Conservation (phyloP, 2,113 vertebrate species). For the Tachysurus vachellii region DNA sequence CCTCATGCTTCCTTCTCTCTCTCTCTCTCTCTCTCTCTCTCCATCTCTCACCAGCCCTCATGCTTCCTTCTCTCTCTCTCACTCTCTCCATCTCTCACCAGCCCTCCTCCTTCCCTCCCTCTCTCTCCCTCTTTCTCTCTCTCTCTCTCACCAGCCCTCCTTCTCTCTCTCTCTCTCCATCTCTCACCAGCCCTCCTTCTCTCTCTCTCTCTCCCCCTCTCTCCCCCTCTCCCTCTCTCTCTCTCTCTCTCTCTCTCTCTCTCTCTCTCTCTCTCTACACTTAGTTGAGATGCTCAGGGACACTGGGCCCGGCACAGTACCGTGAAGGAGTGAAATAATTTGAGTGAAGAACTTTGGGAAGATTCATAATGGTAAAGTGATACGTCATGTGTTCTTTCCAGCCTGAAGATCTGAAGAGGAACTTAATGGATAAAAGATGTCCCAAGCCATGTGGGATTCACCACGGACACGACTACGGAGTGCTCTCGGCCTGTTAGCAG, state of each 20-base stretch:
- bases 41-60: too few species aligned
- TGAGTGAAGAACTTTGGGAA: too few species aligned
- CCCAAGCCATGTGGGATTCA: neutral
- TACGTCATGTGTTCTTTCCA: neutral
- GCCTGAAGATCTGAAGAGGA: neutral
- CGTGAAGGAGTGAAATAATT: neutral
- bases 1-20: too few species aligned
- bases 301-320: neutral
- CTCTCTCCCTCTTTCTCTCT: too few species aligned
- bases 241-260: neutral
- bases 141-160: too few species aligned
- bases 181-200: too few species aligned
- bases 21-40: too few species aligned
- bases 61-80: too few species aligned
- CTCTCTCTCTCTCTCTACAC: neutral
- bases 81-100: too few species aligned
- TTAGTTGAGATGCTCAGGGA: neutral
- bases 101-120: too few species aligned
- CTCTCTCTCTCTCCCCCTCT: too few species aligned
- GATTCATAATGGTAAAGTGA: neutral
- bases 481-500: neutral
- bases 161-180: too few species aligned
- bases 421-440: constrained; percentile 14
- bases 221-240: neutral
- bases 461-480: neutral